These are phyloP conservation scores for Lepus timidus DNA, from an alignment of 2,113 vertebrate species.

Conservation along the genomic window DNA sequence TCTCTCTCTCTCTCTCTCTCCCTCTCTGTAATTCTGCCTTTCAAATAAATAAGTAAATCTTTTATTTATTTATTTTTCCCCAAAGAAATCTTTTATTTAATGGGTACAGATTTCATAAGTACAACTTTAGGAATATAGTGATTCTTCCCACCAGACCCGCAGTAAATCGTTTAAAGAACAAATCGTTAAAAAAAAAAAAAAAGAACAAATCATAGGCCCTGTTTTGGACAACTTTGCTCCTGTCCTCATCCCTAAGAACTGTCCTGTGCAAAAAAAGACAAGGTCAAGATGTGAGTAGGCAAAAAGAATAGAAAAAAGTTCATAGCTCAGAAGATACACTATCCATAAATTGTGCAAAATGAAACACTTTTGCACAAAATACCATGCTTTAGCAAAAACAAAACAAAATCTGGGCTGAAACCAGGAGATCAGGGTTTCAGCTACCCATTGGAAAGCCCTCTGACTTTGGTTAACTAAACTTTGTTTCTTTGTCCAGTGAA, in stretches of 20 bases:
- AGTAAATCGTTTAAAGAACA: not conserved
- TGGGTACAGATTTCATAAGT: no score
- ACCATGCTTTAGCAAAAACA: slow-evolving; percentile 40
- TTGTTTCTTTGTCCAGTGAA: slow-evolving; percentile 55
- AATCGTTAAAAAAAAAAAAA: not conserved
- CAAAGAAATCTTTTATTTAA: no score
- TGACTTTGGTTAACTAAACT: slow-evolving; percentile 5
- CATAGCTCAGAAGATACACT: not conserved
- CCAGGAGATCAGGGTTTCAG: not conserved
- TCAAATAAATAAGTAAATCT: no score
- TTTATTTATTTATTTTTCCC: no score
- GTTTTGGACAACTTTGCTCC: not conserved
- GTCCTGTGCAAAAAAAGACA: not conserved
- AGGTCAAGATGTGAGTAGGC: not conserved
- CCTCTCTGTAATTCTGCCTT: no score
- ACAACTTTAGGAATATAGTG: no score
- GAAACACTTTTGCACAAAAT: slow-evolving; percentile 17
- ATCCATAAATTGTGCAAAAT: not conserved
- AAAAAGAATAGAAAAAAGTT: slow-evolving; percentile 2
- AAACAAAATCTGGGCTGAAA: not conserved
- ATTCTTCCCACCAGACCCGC: no score
- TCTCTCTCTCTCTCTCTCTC: no score
- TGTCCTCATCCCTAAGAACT: not conserved
- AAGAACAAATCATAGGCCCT: slow-evolving; percentile 18
- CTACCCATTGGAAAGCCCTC: not conserved